phyloP scores from a whole-genome alignment of 2,888 invertebrate genomes.

The Coelopa pilipes region DNA sequence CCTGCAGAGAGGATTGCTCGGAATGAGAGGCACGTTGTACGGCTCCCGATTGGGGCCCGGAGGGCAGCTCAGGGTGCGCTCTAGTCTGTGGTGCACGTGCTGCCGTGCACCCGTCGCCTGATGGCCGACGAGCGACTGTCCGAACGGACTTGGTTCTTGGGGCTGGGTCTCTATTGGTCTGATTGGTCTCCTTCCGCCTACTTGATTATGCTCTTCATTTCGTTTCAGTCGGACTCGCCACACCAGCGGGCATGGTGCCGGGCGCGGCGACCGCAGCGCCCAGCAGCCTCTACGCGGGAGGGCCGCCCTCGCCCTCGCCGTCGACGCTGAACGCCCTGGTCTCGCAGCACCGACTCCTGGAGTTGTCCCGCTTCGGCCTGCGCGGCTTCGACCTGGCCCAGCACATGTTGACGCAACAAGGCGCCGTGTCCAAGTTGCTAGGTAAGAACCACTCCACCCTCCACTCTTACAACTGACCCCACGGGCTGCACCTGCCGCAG shows the following conservation, averaged over 20 bases:
- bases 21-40: conserved; percentile 33
- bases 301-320: conserved; percentile 54
- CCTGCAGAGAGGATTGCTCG: conserved; percentile 39
- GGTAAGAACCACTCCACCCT: conserved; percentile 72
- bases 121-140: neutral
- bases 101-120: neutral
- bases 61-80: neutral
- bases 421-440: conserved; percentile 88
- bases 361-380: conserved; percentile 82
- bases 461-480: neutral
- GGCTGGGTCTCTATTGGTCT: too few species aligned
- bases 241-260: too few species aligned
- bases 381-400: conserved; percentile 91
- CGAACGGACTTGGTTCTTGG: too few species aligned
- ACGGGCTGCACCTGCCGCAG: neutral
- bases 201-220: too few species aligned
- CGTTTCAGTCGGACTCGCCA: too few species aligned
- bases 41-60: neutral
- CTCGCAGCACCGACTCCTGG: conserved; percentile 82
- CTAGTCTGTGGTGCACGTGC: neutral
- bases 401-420: conserved; percentile 90
- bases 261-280: conserved; percentile 54
- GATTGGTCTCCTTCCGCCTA: too few species aligned
- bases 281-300: conserved; percentile 51
- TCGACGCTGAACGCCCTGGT: conserved; percentile 77